These are phyloP conservation scores for Hylaea fasciaria DNA, from an alignment of 2,888 invertebrate genomes.

Conservation along the genomic window DNA sequence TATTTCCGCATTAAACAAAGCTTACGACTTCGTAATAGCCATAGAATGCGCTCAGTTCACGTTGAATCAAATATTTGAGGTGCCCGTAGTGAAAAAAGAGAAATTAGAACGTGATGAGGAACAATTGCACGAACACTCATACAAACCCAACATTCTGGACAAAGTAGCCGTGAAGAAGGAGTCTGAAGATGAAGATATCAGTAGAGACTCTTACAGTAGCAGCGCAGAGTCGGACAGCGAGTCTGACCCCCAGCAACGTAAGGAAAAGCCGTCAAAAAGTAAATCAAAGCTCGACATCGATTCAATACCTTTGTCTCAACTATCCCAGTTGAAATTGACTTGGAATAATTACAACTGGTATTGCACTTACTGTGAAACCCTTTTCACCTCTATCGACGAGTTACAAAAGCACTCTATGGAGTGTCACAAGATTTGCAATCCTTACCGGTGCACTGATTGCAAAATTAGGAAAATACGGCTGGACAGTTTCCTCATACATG, in stretches of 20 bases:
- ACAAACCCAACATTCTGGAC: background rate
- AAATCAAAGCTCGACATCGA: conserved; percentile 30
- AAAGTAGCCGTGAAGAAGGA: conserved; percentile 17
- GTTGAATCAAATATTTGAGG: conserved; percentile 48
- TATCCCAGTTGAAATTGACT: conserved; percentile 59
- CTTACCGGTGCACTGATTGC: conserved; percentile 87
- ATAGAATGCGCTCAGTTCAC: conserved; percentile 62
- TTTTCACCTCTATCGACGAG: conserved; percentile 60
- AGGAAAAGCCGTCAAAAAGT: conserved; percentile 10
- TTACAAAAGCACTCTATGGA: conserved; percentile 85
- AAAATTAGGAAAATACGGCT: conserved; percentile 60
- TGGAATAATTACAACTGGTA: conserved; percentile 70
- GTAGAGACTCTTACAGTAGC: background rate
- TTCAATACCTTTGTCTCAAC: conserved; percentile 43
- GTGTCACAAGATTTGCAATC: conserved; percentile 85
- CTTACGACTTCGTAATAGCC: conserved; percentile 58
- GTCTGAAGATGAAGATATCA: conserved; percentile 5
- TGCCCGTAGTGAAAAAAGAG: conserved; percentile 55
- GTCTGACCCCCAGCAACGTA: conserved; percentile 6
- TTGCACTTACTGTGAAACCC: conserved; percentile 65
- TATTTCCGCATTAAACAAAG: conserved; percentile 55
- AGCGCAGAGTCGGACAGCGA: conserved; percentile 4
- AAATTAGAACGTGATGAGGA: conserved; percentile 32
- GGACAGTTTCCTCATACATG: conserved; percentile 75
- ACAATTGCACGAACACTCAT: background rate